Base-by-base conservation (phyloP, 2,888 invertebrate species). In the Drosophila kanekoi region DNA sequence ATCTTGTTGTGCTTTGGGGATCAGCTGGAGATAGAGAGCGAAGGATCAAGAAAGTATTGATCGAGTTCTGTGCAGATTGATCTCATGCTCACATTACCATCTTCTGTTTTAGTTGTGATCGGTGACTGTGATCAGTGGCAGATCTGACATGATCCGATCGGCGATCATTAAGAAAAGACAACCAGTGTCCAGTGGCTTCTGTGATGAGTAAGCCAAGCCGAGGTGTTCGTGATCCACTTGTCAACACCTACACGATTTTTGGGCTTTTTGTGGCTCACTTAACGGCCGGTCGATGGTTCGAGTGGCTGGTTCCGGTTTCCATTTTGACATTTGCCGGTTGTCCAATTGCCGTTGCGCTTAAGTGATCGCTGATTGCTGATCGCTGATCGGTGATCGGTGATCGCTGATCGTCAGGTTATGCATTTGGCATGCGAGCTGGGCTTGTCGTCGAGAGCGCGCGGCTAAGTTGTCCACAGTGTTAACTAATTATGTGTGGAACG, bases 211-310 rank as follows among this genome's bases (percentile, higher is more conserved):
- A 38, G 28, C 28, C 2, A 28, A 28, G 65, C 32, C 43, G 54
- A 58, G 51, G 49, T 68, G 87, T 69, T 87, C 88, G 82, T 83
- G 86, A 83, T 85, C 88, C 77, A 83, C 82, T 83, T 83, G 82
- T 83, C 88, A 85, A 87, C 86, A 87, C 77, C 82, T 81, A 77
- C 82, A 79, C 88, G 88, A 61, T 48, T 71, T 78, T 87, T 57
- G 63, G 48, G 41, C 33, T 41, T 61, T 56, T 41, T 58, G 28
- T 41, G 47, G 32, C 44, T 60, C 58, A 64, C 43, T 71, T 47
- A 71, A 64, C 37, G 53, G 66, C 16, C 43, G 53, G 61, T 14
- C 43, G 41, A 3, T 54, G 48, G n/a, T 11, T 62, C 41, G 44
- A 72, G 69, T 45, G 44, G 45, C 57, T 67, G 72, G 73, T 84